Base-by-base conservation (phyloP, 2,888 invertebrate species). In the Nomada fucata region DNA sequence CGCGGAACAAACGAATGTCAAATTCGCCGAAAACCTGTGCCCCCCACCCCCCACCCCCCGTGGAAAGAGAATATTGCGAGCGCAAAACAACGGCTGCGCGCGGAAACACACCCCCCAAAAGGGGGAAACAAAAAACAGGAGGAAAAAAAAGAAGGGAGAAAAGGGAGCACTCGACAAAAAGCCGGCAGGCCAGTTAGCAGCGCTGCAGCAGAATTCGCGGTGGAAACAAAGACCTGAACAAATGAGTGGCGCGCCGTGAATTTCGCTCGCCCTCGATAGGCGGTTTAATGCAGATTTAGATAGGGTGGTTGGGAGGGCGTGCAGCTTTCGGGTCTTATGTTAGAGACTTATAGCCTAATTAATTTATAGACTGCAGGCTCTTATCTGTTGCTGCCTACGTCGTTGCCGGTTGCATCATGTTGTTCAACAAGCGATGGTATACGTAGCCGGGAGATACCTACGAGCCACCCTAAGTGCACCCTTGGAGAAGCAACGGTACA, bases 221-320 rank as follows among this genome's bases (percentile, higher is more conserved):
- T n/a, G 50, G 70, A 70, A 76, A 78, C 61, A 61, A 64, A 64
- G 52, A 23, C 42, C 50, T 5, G 20, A 11, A 52, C 50, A 52
- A 71, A 76, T 68, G 72, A 70, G 65, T 55, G 63, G 73, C 60
- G 42, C 52, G 79, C 63, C 89, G 88, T 92, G 90, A 91, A 91
- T 90, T 92, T 88, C 79, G 75, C 68, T 69, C 63, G 50, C 79
- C 74, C 80, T 70, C 84, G 86, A 83, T 83, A 83, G 89, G 89
- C 91, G 87, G 90, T 91, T 92, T 92, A 91, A 92, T 92, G 90
- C 89, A 91, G 91, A 92, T 91, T 91, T 91, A 92, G 92, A 90
- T 91, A 90, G 89, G 87, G 83, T 75, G 83, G 70, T 55, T 68
- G 82, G 61, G 75, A 76, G 83, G 84, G 86, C 83, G 78, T 78